Conservation (phyloP, 2,888 invertebrate genomes). For the Nemurella pictetii region DNA sequence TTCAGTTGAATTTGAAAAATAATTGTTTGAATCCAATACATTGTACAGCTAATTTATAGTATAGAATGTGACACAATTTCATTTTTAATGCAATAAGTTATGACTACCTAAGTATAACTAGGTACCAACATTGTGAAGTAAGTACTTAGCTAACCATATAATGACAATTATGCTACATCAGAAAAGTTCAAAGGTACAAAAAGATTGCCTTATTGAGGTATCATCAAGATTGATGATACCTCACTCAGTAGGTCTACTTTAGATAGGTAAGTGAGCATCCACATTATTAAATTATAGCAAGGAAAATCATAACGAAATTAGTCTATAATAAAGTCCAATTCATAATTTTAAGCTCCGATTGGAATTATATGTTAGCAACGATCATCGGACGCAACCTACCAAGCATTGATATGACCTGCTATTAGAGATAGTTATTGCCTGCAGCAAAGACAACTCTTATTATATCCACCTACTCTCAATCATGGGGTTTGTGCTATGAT, state of each 20-base stretch:
- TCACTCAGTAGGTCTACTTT: not conserved
- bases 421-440: slow-evolving; percentile 9
- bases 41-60: no score
- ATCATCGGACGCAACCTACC: not conserved
- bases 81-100: no score
- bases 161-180: no score
- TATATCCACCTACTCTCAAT: slow-evolving; percentile 2
- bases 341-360: slow-evolving; percentile 12
- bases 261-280: not conserved
- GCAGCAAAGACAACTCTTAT: not conserved
- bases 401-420: slow-evolving; percentile 12
- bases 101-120: no score
- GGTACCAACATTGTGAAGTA: no score
- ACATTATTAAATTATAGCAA: slow-evolving; percentile 8
- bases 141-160: no score
- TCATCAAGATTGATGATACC: no score
- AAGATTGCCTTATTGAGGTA: no score
- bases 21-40: no score
- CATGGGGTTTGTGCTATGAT: not conserved
- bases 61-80: no score
- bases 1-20: no score
- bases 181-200: no score
- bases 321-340: slow-evolving; percentile 29
- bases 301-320: slow-evolving; percentile 21
- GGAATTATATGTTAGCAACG: slow-evolving; percentile 29